phyloP scores from a whole-genome alignment of 2,888 invertebrate genomes.

The Agapostemon virescens region DNA sequence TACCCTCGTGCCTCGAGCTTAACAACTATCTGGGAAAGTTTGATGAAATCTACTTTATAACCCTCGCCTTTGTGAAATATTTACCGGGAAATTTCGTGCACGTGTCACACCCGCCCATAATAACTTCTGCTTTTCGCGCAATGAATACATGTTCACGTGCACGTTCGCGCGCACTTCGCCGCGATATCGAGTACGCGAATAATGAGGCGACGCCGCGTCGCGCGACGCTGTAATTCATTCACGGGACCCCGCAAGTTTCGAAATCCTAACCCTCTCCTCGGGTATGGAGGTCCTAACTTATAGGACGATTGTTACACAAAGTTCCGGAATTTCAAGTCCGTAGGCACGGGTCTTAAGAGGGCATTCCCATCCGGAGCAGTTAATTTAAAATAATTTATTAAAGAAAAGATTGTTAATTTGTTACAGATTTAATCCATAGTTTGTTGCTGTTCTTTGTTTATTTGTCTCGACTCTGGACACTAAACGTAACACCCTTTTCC shows the following conservation, averaged over 20 bases:
- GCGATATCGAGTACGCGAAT: conserved; percentile 24
- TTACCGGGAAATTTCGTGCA: conserved; percentile 41
- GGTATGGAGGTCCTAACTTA: background rate
- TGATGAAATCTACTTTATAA: conserved; percentile 52
- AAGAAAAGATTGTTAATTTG: too few species aligned
- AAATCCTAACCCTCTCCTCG: background rate
- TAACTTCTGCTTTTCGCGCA: conserved; percentile 42
- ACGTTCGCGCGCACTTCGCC: conserved; percentile 8
- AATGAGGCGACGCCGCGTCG: conserved; percentile 11
- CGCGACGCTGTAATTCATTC: conserved; percentile 20
- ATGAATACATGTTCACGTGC: conserved; percentile 24
- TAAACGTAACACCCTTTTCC: too few species aligned
- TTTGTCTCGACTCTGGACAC: too few species aligned
- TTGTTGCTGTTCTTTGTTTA: too few species aligned
- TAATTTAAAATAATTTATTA: too few species aligned
- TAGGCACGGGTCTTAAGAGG: background rate
- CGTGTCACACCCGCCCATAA: conserved; percentile 26
- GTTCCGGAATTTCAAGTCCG: background rate
- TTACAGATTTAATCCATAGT: too few species aligned
- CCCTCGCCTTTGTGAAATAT: conserved; percentile 40
- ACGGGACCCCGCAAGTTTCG: conserved; percentile 4
- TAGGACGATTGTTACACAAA: background rate
- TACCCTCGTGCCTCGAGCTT: conserved; percentile 34
- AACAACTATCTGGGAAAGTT: conserved; percentile 45
- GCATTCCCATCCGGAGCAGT: too few species aligned